Evolutionary conservation across 2,797 vertebrate genomes (phyloP), one percentile per base, ranked within the genome.

Genomic region (Acestrorhynchus altus): DNA sequence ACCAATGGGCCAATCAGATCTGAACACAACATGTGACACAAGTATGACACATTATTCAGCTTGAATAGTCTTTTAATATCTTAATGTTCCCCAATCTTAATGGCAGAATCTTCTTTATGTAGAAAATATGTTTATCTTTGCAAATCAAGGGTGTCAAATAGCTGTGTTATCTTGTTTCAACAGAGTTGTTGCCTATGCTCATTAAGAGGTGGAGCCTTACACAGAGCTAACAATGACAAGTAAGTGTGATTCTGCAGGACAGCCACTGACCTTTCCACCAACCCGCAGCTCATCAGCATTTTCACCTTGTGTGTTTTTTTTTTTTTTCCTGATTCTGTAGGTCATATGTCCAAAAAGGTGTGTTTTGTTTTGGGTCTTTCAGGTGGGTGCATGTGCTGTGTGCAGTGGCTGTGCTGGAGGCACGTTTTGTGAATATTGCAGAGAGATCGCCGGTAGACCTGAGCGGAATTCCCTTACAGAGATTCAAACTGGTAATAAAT

Each of bases 331-430:
- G 18, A 46, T 7, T 57, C 12, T 59, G 12, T 66, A 40, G 7
- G 1, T 28, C 11, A 35, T 67, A 20, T 22, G 12, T 42, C n/a
- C n/a, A 20, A 20, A 65, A n/a, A 20, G 13, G 44, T 42, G 16
- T 67, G 66, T 54, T 24, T 8, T 63, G 24, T 70, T 26, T 52
- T 59, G 22, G 40, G 52, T 39, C 10, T 12, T 46, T 9, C 86
- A 99, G 98, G 88, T 99, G 98, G 98, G 98, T 99, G 13, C 98
- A 99, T 8, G 96, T 99, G 35, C 92, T 99, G 82, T 99, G 98
- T 91, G 96, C 98, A 0, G 96, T 99, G 64, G 97, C 95, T 26
- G 96, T 99, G 78, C 85, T 96, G 80, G 98, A 99, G 86, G 98
- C 98, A 1, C 97, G 96, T 71, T 99, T 99, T 85, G 95, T 99